phyloP scores from a whole-genome alignment of 2,888 invertebrate genomes.

The Nomada ferruginata region DNA sequence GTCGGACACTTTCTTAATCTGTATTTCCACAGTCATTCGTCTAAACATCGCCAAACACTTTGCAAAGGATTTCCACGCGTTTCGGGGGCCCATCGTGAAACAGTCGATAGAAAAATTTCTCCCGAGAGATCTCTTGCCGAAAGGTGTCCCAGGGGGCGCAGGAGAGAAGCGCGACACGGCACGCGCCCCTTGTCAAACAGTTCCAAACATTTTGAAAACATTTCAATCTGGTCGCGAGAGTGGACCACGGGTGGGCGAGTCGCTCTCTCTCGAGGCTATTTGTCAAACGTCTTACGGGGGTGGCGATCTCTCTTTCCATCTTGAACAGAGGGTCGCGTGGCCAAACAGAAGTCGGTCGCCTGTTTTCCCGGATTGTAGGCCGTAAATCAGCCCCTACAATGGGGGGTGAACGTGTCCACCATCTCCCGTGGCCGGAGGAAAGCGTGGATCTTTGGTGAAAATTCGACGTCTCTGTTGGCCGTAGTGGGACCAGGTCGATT shows the following conservation, averaged over 20 bases:
- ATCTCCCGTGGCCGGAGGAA: not conserved
- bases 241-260: slow-evolving; percentile 47
- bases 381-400: slow-evolving; percentile 46
- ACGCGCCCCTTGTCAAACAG: slow-evolving; percentile 76
- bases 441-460: slow-evolving; percentile 39
- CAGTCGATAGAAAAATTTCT: slow-evolving; percentile 18
- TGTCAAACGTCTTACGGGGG: slow-evolving; percentile 55
- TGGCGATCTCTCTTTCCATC: slow-evolving; percentile 33
- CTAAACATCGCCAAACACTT: no score
- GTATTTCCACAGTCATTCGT: no score
- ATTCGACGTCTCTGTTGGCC: slow-evolving; percentile 9
- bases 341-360: slow-evolving; percentile 64
- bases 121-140: not conserved
- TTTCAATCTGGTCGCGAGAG: slow-evolving; percentile 66
- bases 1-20: no score
- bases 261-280: slow-evolving; percentile 41
- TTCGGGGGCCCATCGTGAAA: no score
- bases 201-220: slow-evolving; percentile 79
- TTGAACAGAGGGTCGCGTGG: slow-evolving; percentile 67
- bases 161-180: slow-evolving; percentile 46
- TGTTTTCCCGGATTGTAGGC: slow-evolving; percentile 17
- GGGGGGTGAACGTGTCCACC: slow-evolving; percentile 27
- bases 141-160: not conserved
- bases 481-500: not conserved
- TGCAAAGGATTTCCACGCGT: not conserved